A percentile compares a stretch with the other conserved stretches of the same genome.
These are phyloP conservation scores for Oryctolagus cuniculus DNA, from an alignment of 2,113 vertebrate genomes.

Conservation along the genomic window mOryCun1.1 NC_091432.1:107375501-107376000, in stretches of 20 bases:
- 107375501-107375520: constrained; percentile 69
- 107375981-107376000: background rate
- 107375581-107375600: constrained; percentile 77
- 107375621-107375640: constrained; percentile 77
- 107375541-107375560: constrained; percentile 81
- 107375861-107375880: background rate
- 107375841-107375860: constrained; percentile 1
- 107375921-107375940: background rate
- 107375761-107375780: constrained; percentile 60
- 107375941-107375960: background rate
- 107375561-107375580: constrained; percentile 77
- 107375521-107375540: constrained; percentile 78
- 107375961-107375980: background rate
- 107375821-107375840: background rate
- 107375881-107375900: constrained; percentile 24
- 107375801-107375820: constrained; percentile 64
- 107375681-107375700: constrained; percentile 65
- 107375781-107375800: constrained; percentile 51
- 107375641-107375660: constrained; percentile 82
- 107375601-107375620: constrained; percentile 83
- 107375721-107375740: constrained; percentile 70
- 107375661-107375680: constrained; percentile 66
- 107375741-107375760: constrained; percentile 69
- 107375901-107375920: background rate
- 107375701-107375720: constrained; percentile 75